These are phyloP conservation scores for Cryptocephalus moraei DNA, from an alignment of 2,888 invertebrate genomes.

Conservation along the genomic window DNA sequence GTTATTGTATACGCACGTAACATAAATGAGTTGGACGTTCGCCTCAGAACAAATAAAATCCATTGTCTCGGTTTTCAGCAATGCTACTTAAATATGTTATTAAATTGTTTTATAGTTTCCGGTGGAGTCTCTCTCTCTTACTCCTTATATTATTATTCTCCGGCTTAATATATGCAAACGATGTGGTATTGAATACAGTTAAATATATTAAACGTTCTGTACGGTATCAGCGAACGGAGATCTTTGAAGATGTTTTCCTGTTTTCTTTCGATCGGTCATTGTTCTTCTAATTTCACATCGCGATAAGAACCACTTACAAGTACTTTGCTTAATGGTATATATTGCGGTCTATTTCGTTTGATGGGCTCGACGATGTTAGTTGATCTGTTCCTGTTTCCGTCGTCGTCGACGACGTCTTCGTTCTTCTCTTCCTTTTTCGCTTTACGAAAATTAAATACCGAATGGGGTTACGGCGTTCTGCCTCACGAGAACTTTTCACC, in stretches of 20 bases:
- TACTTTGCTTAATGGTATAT: constrained; percentile 15
- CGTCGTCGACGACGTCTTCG: not conserved
- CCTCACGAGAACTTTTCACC: no score
- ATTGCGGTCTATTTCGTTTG: constrained; percentile 26
- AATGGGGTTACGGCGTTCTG: no score
- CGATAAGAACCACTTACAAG: constrained; percentile 22
- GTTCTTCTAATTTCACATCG: constrained; percentile 32
- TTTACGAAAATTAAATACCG: no score
- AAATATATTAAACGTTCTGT: constrained; percentile 23
- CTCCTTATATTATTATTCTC: constrained; percentile 24
- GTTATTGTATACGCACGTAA: constrained; percentile 25
- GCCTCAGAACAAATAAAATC: constrained; percentile 33
- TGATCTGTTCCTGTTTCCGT: constrained; percentile 20
- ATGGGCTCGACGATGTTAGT: constrained; percentile 13
- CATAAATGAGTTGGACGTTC: constrained; percentile 32
- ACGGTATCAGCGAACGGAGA: constrained; percentile 13
- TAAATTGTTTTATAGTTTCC: constrained; percentile 40
- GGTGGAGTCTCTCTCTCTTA: constrained; percentile 18
- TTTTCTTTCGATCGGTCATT: constrained; percentile 31
- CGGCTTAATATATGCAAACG: constrained; percentile 35
- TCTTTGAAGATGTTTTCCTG: constrained; percentile 20
- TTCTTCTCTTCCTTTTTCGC: no score
- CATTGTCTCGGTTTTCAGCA: constrained; percentile 37
- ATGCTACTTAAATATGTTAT: constrained; percentile 38
- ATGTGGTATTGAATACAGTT: constrained; percentile 28